Evolutionary conservation across 2,113 vertebrate species (phyloP), one percentile per base, ranked within the genome.

Genomic region (Hystrix cristata): DNA sequence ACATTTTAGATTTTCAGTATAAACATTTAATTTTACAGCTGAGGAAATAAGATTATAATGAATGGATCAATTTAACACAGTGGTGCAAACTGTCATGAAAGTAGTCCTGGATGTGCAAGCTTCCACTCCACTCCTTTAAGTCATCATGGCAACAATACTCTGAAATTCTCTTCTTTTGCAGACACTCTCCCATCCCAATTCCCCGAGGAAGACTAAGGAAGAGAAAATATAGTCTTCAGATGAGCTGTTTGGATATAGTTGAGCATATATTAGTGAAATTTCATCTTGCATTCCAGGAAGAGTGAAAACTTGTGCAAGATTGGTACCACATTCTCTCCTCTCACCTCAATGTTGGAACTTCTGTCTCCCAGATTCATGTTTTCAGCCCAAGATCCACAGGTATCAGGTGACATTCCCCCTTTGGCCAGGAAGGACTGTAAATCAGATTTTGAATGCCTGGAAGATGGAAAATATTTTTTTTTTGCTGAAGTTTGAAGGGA

Each of bases 331-430:
- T 16, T n/a, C 19, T 62, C 1, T 69, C 11, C 18, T 60, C 48
- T 80, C n/a, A 46, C 2, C 1, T n/a, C 23, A 60, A 13, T 27
- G 8, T 0, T 74, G 31, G 16, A 6, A 55, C 91, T 72, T 15
- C 18, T 55, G 9, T n/a, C 25, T 11, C 51, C 48, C 23, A 80
- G 16, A 81, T 60, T 12, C 46, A 60, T 86, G 4, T 12, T 86
- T 81, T 71, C 18, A 79, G 60, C 8, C 4, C 0, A 84, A 5
- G 9, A 27, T 16, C 51, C 34, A 19, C 1, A 82, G 0, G 9
- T n/a, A 55, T 83, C 16, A 43, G 21, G 0, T 65, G 3, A 16
- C 57, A 31, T 0, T 64, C 2, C 31, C 0, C 0, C 51, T n/a
- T 83, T 51, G 14, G 16, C 48, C 46, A 83, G 65, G 7, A 29